Conservation (phyloP, 2,888 invertebrate species). For the Sarcophaga variegata region DNA sequence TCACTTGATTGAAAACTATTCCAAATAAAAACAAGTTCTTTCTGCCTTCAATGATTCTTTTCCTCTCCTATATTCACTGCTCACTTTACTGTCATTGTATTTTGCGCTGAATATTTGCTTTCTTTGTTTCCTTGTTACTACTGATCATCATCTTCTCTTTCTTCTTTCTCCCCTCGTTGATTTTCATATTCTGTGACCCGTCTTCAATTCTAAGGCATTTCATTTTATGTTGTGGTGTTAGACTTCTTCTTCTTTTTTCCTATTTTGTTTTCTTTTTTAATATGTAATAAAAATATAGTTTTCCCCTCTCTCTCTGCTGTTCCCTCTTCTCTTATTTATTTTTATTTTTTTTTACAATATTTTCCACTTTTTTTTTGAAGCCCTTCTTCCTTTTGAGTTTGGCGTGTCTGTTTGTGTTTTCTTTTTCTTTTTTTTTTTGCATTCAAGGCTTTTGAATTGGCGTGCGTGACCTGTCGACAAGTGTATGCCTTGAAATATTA, state of each 20-base stretch:
- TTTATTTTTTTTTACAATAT: slow-evolving; percentile 7
- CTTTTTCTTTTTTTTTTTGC: slow-evolving; percentile 51
- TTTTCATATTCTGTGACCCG: background rate
- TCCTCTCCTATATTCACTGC: background rate
- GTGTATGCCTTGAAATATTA: slow-evolving; percentile 68
- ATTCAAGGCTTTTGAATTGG: slow-evolving; percentile 69
- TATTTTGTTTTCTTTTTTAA: slow-evolving; percentile 12
- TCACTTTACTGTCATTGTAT: background rate
- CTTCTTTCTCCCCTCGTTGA: background rate
- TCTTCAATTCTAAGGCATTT: slow-evolving; percentile 54
- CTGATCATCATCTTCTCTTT: background rate
- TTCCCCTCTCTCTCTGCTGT: background rate
- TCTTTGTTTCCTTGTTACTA: background rate
- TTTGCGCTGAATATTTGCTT: background rate
- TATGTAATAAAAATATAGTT: slow-evolving; percentile 20
- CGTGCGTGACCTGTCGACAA: slow-evolving; percentile 71
- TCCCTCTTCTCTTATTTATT: slow-evolving; percentile 4
- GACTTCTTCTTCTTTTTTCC: slow-evolving; percentile 43
- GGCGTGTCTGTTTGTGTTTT: slow-evolving; percentile 29
- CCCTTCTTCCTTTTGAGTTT: slow-evolving; percentile 1
- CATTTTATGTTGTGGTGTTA: slow-evolving; percentile 58
- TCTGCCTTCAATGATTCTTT: background rate
- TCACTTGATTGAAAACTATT: background rate
- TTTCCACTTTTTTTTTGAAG: background rate
- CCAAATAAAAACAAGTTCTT: background rate